Evolutionary conservation across 2,888 invertebrate species (phyloP).

Genomic region (Microctonus hyperodae): DNA sequence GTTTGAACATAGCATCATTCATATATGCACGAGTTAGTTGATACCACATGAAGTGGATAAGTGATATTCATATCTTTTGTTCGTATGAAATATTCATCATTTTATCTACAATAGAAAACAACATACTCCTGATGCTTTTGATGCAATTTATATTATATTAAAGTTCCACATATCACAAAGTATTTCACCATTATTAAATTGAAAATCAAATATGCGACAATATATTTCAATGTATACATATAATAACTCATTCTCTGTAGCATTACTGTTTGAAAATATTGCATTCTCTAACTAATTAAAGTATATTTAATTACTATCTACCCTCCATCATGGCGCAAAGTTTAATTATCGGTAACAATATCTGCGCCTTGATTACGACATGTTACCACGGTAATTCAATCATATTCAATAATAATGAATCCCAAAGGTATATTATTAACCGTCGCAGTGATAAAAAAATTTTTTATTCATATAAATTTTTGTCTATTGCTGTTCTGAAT

Average conservation of each 20-base stretch:
- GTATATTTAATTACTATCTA: constrained; percentile 26
- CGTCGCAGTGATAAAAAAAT: not conserved
- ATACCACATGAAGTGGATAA: not conserved
- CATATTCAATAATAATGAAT: constrained; percentile 28
- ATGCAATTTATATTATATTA: not conserved
- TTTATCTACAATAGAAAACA: not conserved
- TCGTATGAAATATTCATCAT: no score
- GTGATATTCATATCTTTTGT: no score
- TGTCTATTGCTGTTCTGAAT: constrained; percentile 11
- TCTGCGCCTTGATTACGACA: constrained; percentile 2
- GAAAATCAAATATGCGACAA: not conserved
- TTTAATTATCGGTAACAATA: constrained; percentile 20
- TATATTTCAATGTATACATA: constrained; percentile 7
- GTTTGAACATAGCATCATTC: not conserved
- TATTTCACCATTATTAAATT: not conserved
- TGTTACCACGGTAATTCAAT: constrained; percentile 5
- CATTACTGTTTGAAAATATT: not conserved
- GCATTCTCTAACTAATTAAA: constrained; percentile 18
- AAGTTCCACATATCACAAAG: not conserved
- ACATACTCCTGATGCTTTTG: not conserved
- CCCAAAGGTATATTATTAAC: constrained; percentile 20
- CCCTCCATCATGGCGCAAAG: constrained; percentile 15
- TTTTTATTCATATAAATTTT: not conserved
- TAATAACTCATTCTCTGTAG: not conserved
- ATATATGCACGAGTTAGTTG: not conserved